phyloP scores from a whole-genome alignment of 2,113 vertebrate genomes.

The Nothobranchius kuhntae region DNA sequence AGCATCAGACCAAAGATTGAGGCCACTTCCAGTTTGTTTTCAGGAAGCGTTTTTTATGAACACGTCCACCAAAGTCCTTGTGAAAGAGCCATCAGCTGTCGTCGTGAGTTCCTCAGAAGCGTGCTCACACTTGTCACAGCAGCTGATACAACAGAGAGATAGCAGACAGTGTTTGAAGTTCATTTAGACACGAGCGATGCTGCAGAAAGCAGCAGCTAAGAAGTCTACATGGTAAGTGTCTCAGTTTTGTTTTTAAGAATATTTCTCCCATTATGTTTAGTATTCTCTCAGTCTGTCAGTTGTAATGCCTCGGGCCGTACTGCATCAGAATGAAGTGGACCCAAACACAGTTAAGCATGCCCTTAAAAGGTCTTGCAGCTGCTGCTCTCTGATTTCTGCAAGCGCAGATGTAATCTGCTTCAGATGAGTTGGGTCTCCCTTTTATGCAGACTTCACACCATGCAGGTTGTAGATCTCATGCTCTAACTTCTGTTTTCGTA shows the following conservation, averaged over 20 bases:
- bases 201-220: background rate
- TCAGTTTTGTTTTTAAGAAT: too few species aligned
- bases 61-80: constrained; percentile 30
- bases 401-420: constrained; percentile 52
- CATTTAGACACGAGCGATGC: background rate
- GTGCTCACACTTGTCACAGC: constrained; percentile 7
- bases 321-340: constrained; percentile 58
- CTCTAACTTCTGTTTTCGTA: constrained; percentile 4
- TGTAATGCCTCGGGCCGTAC: constrained; percentile 15
- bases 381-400: constrained; percentile 50
- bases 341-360: constrained; percentile 65
- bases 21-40: constrained; percentile 16
- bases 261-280: too few species aligned
- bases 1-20: constrained; percentile 8
- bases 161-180: background rate
- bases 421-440: constrained; percentile 19
- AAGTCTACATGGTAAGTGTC: too few species aligned
- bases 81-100: constrained; percentile 36
- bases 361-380: constrained; percentile 79
- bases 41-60: constrained; percentile 38
- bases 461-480: background rate
- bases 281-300: too few species aligned
- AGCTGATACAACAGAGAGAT: background rate
- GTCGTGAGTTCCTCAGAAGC: background rate
- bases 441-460: constrained; percentile 6